Conservation (phyloP, 2,888 invertebrate species). For the Troides aeacus region DNA sequence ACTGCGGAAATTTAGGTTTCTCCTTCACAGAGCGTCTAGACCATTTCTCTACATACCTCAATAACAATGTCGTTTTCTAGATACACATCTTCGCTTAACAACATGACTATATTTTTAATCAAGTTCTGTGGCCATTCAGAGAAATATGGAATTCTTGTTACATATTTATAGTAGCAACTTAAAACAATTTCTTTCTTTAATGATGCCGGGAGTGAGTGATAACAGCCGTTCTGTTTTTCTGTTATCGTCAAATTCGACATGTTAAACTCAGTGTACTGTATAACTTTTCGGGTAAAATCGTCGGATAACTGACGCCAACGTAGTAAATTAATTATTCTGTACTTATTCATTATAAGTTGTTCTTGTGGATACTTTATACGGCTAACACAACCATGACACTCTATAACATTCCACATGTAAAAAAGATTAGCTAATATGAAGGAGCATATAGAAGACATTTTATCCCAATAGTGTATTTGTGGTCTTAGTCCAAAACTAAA, state of each 20-base stretch:
- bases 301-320: slow-evolving; percentile 32
- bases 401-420: slow-evolving; percentile 34
- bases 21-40: no score
- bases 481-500: slow-evolving; percentile 33
- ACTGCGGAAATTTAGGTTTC: no score
- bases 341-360: slow-evolving; percentile 29
- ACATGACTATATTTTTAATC: slow-evolving; percentile 31
- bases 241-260: slow-evolving; percentile 31
- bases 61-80: slow-evolving; percentile 26
- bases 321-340: slow-evolving; percentile 30
- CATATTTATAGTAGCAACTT: slow-evolving; percentile 26
- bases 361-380: slow-evolving; percentile 32
- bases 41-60: slow-evolving; percentile 6
- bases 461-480: slow-evolving; percentile 32
- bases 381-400: slow-evolving; percentile 31
- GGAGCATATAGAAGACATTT: slow-evolving; percentile 30
- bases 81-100: slow-evolving; percentile 31
- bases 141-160: slow-evolving; percentile 30
- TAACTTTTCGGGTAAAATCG: slow-evolving; percentile 30
- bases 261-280: slow-evolving; percentile 31
- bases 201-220: slow-evolving; percentile 29
- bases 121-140: slow-evolving; percentile 31
- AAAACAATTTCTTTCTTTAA: slow-evolving; percentile 30
- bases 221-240: slow-evolving; percentile 30
- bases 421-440: slow-evolving; percentile 33